phyloP scores from a whole-genome alignment of 2,797 vertebrate species.

The Limosa lapponica region DNA sequence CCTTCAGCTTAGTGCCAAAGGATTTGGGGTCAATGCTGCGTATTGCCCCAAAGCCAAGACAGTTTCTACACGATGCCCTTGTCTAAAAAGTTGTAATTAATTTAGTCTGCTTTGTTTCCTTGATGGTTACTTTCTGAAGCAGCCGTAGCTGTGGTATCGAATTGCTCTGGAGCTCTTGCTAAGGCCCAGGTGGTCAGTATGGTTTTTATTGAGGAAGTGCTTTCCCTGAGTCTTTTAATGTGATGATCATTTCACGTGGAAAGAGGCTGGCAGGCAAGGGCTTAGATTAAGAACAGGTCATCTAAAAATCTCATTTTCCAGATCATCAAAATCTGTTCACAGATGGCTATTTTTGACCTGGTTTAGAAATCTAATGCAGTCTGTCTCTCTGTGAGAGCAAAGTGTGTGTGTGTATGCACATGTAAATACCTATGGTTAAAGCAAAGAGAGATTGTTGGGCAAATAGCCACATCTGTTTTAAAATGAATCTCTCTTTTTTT shows the following conservation, averaged over 20 bases:
- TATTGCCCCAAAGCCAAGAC: neutral
- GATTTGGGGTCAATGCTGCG: neutral
- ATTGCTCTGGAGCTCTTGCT: neutral
- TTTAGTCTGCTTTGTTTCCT: neutral
- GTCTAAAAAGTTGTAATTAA: neutral
- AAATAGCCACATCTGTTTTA: neutral
- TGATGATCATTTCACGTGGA: neutral
- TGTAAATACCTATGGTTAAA: neutral
- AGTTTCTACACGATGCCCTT: fast-evolving
- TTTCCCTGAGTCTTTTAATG: neutral
- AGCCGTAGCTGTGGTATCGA: fast-evolving
- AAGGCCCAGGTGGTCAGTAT: neutral
- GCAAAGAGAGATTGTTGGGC: neutral
- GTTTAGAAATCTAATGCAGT: constrained; percentile 57
- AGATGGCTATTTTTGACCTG: constrained; percentile 53
- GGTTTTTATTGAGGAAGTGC: neutral
- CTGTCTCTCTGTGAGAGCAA: neutral
- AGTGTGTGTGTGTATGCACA: neutral
- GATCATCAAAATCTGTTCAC: constrained; percentile 40
- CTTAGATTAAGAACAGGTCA: constrained; percentile 56
- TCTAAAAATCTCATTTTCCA: constrained; percentile 58
- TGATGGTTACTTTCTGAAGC: neutral
- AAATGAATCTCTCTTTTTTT: neutral
- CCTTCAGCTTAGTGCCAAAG: neutral
- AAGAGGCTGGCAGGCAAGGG: neutral